Evolutionary conservation across 2,888 invertebrate genomes (phyloP).

Genomic region (Tethea ocularis): DNA sequence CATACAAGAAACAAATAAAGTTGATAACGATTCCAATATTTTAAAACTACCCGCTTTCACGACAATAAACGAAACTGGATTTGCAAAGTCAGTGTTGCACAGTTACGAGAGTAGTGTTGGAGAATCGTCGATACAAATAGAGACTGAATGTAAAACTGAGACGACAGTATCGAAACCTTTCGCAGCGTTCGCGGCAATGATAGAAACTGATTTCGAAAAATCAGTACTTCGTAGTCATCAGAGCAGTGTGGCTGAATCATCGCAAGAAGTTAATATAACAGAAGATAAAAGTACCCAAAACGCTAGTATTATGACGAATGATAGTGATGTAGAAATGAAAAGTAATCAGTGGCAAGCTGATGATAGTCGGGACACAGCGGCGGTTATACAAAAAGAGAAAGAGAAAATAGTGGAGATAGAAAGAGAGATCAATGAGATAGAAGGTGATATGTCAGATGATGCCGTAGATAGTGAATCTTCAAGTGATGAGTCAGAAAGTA

Average conservation of each 20-base stretch:
- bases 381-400: conserved; percentile 66
- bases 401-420: conserved; percentile 72
- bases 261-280: conserved; percentile 29
- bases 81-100: conserved; percentile 60
- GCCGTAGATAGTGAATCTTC: conserved; percentile 29
- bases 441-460: conserved; percentile 65
- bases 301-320: conserved; percentile 67
- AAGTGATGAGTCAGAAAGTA: conserved; percentile 29
- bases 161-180: conserved; percentile 36
- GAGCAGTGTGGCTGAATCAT: conserved; percentile 52
- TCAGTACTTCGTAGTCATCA: conserved; percentile 60
- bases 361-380: conserved; percentile 24
- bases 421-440: conserved; percentile 74
- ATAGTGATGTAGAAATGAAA: conserved; percentile 65
- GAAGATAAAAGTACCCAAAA: conserved; percentile 30
- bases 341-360: conserved; percentile 27
- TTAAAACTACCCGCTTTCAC: conserved; percentile 55
- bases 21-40: conserved; percentile 10
- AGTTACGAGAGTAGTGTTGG: conserved; percentile 57
- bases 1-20: conserved; percentile 36
- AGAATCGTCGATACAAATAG: conserved; percentile 42
- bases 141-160: conserved; percentile 23
- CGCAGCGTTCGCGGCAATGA: conserved; percentile 43
- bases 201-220: conserved; percentile 57
- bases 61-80: conserved; percentile 55